phyloP scores from a whole-genome alignment of 2,888 invertebrate genomes.

The Trachelus iudaicus region DNA sequence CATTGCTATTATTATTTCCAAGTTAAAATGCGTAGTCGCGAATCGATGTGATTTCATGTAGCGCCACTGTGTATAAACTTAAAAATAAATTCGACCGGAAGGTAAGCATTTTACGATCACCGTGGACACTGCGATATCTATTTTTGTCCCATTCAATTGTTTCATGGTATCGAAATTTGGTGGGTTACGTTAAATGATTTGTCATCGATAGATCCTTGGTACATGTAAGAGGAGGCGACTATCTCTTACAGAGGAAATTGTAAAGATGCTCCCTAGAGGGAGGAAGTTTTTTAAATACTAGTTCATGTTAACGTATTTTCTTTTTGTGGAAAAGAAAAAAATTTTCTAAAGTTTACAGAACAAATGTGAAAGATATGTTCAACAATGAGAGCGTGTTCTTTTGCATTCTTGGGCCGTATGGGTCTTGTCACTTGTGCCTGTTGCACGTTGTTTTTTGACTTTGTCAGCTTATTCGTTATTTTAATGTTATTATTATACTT shows the following conservation, averaged over 20 bases:
- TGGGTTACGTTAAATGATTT: not conserved
- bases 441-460: not conserved
- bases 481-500: not conserved
- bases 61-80: conserved; percentile 55
- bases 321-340: not conserved
- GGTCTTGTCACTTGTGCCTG: not conserved
- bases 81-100: conserved; percentile 53
- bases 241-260: not conserved
- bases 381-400: not conserved
- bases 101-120: conserved; percentile 31
- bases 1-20: conserved; percentile 47
- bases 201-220: too few species aligned
- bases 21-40: conserved; percentile 48
- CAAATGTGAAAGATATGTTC: not conserved
- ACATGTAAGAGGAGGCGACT: not conserved
- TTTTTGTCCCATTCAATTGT: not conserved
- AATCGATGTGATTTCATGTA: conserved; percentile 57
- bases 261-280: not conserved
- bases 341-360: not conserved
- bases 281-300: not conserved
- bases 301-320: too few species aligned
- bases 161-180: not conserved
- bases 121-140: not conserved
- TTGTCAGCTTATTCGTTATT: not conserved
- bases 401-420: not conserved